Percentiles rank a stretch among this genome's conserved stretches.
Conservation (phyloP, 2,888 invertebrate genomes). For the Mimumesa dahlbomi region DNA sequence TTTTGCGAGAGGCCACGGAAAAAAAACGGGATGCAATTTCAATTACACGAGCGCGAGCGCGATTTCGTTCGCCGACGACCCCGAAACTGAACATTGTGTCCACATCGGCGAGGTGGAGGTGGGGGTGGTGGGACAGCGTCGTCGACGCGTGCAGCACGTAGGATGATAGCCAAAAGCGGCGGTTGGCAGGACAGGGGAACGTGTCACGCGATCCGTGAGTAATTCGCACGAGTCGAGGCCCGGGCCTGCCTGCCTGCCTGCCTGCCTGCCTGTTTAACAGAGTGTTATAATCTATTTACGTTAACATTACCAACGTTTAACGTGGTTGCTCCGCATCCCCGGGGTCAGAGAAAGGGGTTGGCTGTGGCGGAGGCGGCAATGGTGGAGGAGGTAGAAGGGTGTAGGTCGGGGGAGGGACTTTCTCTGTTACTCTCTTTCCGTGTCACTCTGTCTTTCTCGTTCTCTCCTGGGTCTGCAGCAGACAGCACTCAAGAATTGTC, state of each 20-base stretch:
- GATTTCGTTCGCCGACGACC: conserved; percentile 53
- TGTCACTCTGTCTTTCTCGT: conserved; percentile 14
- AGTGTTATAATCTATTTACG: conserved; percentile 81
- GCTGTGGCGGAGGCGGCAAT: conserved; percentile 50
- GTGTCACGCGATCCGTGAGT: conserved; percentile 80
- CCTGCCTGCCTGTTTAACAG: conserved; percentile 80
- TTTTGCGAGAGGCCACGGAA: too few species aligned
- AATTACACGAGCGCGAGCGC: conserved; percentile 18
- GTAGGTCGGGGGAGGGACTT: conserved; percentile 47
- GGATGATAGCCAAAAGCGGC: conserved; percentile 78
- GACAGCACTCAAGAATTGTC: conserved; percentile 81
- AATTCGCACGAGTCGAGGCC: conserved; percentile 77
- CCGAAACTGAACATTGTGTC: conserved; percentile 59
- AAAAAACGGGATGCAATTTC: too few species aligned
- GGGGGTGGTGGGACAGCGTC: conserved; percentile 60
- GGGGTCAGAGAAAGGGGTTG: conserved; percentile 74
- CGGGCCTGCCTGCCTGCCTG: conserved; percentile 68
- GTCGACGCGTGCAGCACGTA: conserved; percentile 72
- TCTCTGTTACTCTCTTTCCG: conserved; percentile 28
- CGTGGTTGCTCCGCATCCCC: conserved; percentile 76
- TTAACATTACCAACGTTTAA: conserved; percentile 81
- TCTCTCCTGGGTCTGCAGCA: conserved; percentile 70
- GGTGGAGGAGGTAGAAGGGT: conserved; percentile 52
- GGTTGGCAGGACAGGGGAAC: conserved; percentile 79
- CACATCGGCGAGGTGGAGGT: conserved; percentile 32